Evolutionary conservation across 2,888 invertebrate genomes (phyloP), one percentile per base, ranked within the genome.

Genomic region (Coelinius sp.): DNA sequence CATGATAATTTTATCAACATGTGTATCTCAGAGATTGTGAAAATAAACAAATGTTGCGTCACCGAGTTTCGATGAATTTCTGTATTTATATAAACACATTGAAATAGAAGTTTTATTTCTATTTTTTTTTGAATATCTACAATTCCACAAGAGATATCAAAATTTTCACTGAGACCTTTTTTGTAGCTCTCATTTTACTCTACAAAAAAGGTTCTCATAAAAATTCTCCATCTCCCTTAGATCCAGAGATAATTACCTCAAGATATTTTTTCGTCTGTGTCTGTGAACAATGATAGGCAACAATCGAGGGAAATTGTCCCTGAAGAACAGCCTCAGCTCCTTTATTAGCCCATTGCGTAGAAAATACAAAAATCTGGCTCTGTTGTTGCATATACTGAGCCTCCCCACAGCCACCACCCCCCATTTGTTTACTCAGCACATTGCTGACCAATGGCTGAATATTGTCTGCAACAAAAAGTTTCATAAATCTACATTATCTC

Each of bases 361-460:
- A 96, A 90, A 98, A 98, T 80, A 98, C 98, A 91, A 97, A 98
- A 87, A 98, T 97, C 89, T 98, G 97, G 89, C 96, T 97, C 89
- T 98, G 97, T 89, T 98, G 97, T 90, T 97, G 96, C 94, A 94
- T 94, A 83, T 94, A 94, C 85, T 93, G 93, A 78, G 95, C 94
- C 90, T 95, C 95, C 91, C 95, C 94, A 76, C 94, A 92, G 25
- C 90, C 89, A 84, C 94, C 93, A 78, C 93, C 93, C 67, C 88
- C 89, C 79, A 90, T 89, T 79, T 94, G 94, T 86, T 94, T 95
- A 85, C 92, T 92, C 81, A 94, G 92, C 73, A 94, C 93, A 86
- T 94, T 94, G 77, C 94, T 93, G 35, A 93, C 93, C 82, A 94
- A 88, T 12, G 94, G 93, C 86, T 94, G 94, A 46, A 93, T 92